Conservation (phyloP, 1,140 invertebrate species). For the Caerostris darwini region DNA sequence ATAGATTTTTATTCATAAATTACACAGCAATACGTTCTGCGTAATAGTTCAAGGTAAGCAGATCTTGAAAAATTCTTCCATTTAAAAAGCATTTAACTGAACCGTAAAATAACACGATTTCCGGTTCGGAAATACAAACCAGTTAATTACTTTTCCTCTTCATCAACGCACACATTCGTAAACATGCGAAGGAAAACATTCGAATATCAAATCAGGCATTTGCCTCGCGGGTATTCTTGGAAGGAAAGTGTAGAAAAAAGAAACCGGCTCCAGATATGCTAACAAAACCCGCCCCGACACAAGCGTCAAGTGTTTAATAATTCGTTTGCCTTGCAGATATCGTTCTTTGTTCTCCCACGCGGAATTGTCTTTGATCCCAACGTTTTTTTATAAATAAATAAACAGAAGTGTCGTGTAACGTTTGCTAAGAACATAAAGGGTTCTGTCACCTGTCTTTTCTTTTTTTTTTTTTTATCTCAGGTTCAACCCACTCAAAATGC, state of each 20-base stretch:
- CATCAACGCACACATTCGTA: neutral
- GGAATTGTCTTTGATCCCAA: neutral
- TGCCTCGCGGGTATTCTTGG: neutral
- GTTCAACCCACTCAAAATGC: neutral
- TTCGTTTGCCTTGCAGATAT: neutral
- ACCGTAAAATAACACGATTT: neutral
- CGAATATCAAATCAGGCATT: neutral
- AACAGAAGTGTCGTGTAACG: neutral
- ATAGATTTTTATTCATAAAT: neutral
- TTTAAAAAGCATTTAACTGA: neutral
- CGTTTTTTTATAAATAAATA: constrained; percentile 27
- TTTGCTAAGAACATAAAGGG: neutral
- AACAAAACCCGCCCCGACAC: neutral
- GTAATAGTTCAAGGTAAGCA: neutral
- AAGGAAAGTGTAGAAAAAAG: neutral
- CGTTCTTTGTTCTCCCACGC: neutral
- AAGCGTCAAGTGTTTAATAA: neutral
- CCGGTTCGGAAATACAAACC: neutral
- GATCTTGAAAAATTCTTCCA: neutral
- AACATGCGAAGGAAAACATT: neutral
- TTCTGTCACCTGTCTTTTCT: neutral
- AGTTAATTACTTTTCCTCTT: constrained; percentile 3
- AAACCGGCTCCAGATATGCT: neutral
- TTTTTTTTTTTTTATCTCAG: neutral
- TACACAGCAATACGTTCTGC: neutral